Base-by-base conservation (phyloP, 2,888 invertebrate species). In the Teinopalpus imperialis region DNA sequence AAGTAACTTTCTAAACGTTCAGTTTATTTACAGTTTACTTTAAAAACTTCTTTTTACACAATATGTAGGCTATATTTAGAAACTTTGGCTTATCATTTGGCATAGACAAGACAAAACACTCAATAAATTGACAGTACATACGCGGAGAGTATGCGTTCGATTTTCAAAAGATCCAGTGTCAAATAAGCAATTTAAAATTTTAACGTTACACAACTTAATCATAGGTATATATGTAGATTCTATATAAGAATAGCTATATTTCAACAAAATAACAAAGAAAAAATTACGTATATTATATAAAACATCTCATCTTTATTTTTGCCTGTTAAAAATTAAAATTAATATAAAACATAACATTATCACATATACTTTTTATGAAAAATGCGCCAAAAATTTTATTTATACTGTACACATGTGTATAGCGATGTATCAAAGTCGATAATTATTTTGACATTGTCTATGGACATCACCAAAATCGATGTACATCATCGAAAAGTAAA, bases 21-120 rank as follows among this genome's bases (percentile, higher is more conserved):
- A 18, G 27, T 29, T 13, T 43, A 39, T 45, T 49, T 49, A 51
- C 39, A 47, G 50, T 16, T 41, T n/a, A n/a, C n/a, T 49, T 54
- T 44, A 42, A 43, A 37, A 41, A 27, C 8, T 26, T 34, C 35
- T 43, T 48, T 42, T 59, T 53, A 55, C 50, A 44, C 47, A 54
- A 53, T 49, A 44, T 41, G 54, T 60, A 60, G 16, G 60, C 48
- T 52, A 35, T 32, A 61, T 63, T 64, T 72, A 69, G 60, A 72
- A 45, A 76, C 79, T 86, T 86, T 85, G 86, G 83, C 85, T 78
- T 76, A 66, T 58, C 74, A 68, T 86, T 85, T 85, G 85, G 83
- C 85, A 74, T 79, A 72, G 68, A 69, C 60, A 61, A 72, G 66
- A 67, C 63, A 69, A 62, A 57, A 62, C 62, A 68, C 57, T 46